These are phyloP conservation scores for Musca domestica DNA, from an alignment of 1,140 invertebrate species.

Conservation along the genomic window DNA sequence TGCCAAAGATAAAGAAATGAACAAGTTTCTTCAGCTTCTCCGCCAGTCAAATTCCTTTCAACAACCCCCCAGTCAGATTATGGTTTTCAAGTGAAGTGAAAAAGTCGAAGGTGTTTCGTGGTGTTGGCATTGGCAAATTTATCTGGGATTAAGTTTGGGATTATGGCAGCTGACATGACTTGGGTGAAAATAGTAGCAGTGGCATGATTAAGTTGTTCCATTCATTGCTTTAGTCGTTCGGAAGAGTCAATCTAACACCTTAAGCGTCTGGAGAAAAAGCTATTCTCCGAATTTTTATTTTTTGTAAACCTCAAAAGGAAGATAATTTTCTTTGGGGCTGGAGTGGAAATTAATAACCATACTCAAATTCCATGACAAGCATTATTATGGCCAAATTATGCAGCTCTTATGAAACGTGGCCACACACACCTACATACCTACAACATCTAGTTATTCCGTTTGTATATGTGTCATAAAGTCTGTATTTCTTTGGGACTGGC, in stretches of 20 bases:
- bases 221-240: constrained; percentile 21
- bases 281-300: background rate
- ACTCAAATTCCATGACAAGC: constrained; percentile 42
- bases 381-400: constrained; percentile 53
- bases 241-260: background rate
- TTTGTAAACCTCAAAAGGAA: too few species aligned
- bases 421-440: too few species aligned
- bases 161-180: constrained; percentile 48
- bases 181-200: constrained; percentile 14
- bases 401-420: constrained; percentile 44
- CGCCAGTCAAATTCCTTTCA: too few species aligned
- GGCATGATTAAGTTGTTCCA: constrained; percentile 26
- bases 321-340: background rate
- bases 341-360: constrained; percentile 18
- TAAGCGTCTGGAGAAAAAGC: background rate
- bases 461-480: background rate
- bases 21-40: background rate
- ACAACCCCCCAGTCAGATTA: background rate
- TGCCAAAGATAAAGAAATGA: background rate
- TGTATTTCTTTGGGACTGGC: background rate
- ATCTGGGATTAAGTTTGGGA: constrained; percentile 30
- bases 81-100: background rate
- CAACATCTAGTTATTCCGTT: background rate
- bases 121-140: constrained; percentile 16
- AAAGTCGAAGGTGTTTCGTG: background rate